Evolutionary conservation across 1,140 invertebrate species (phyloP).

Genomic region (Papilio dardanus): DNA sequence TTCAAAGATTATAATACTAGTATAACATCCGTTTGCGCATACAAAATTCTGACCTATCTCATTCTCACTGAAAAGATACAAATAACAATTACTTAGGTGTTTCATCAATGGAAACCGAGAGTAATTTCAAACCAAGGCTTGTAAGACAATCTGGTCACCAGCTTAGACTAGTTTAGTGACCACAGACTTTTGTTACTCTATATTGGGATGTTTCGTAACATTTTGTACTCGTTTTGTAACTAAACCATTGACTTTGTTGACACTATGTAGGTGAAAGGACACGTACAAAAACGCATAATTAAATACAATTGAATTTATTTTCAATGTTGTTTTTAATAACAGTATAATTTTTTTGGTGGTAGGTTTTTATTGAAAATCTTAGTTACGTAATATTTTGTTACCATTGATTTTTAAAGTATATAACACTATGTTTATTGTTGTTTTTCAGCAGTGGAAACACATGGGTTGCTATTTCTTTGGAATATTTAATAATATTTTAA

Average conservation of each 20-base stretch:
- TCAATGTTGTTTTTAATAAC: neutral
- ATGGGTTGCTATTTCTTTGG: too few species aligned
- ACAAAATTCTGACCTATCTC: too few species aligned
- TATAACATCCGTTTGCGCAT: too few species aligned
- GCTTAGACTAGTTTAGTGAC: slow-evolving; percentile 40
- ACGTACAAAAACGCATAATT: neutral
- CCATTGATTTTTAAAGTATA: too few species aligned
- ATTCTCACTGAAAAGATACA: neutral
- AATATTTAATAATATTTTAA: too few species aligned
- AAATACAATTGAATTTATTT: neutral
- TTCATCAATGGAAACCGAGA: too few species aligned
- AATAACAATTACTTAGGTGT: too few species aligned
- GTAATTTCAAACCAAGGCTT: slow-evolving; percentile 18
- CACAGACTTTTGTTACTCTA: slow-evolving; percentile 44
- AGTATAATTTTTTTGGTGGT: neutral
- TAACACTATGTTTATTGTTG: too few species aligned
- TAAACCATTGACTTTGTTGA: neutral
- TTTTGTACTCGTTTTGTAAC: neutral
- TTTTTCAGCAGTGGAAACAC: too few species aligned
- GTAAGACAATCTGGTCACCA: neutral
- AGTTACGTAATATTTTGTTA: too few species aligned
- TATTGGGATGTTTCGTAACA: slow-evolving; percentile 39
- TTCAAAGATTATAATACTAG: too few species aligned
- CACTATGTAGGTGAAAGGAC: slow-evolving; percentile 14
- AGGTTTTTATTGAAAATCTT: too few species aligned